A percentile compares a stretch with the other conserved stretches of the same genome.
Conservation (phyloP, 2,888 invertebrate species). For the Tachina fera region DNA sequence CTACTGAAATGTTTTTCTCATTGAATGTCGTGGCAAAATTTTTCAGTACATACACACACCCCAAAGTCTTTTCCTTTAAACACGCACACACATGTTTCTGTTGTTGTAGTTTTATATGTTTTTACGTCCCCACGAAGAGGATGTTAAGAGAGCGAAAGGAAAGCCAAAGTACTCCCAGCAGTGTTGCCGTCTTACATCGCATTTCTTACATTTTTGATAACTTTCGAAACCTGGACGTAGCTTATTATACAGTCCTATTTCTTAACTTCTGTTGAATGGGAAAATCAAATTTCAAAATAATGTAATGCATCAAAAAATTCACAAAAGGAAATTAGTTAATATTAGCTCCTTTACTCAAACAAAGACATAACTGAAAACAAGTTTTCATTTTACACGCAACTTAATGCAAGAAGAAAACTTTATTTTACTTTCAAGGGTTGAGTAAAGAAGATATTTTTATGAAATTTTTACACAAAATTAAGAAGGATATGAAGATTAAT, state of each 20-base stretch:
- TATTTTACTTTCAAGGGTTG: no score
- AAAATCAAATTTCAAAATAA: no score
- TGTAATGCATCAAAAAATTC: no score
- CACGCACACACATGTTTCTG: slow-evolving; percentile 56
- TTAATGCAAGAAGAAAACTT: no score
- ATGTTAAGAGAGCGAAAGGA: slow-evolving; percentile 2
- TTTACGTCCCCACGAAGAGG: slow-evolving; percentile 11
- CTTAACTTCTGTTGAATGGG: no score
- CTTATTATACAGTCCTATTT: not conserved
- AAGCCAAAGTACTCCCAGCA: not conserved
- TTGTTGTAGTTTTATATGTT: slow-evolving; percentile 18
- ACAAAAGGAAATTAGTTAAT: no score
- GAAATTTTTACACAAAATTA: no score
- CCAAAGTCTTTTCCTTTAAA: not conserved
- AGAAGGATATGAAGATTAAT: no score
- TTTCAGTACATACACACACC: slow-evolving; percentile 50
- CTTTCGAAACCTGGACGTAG: not conserved
- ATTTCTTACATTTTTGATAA: not conserved
- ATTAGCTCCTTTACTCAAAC: no score
- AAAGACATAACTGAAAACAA: no score
- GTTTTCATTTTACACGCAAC: no score
- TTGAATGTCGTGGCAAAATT: slow-evolving; percentile 68
- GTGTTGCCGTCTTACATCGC: not conserved
- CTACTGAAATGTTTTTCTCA: slow-evolving; percentile 78
- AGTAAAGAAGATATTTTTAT: no score